Evolutionary conservation across 2,888 invertebrate genomes (phyloP).

Genomic region (Drosophila parthenogenetica): DNA sequence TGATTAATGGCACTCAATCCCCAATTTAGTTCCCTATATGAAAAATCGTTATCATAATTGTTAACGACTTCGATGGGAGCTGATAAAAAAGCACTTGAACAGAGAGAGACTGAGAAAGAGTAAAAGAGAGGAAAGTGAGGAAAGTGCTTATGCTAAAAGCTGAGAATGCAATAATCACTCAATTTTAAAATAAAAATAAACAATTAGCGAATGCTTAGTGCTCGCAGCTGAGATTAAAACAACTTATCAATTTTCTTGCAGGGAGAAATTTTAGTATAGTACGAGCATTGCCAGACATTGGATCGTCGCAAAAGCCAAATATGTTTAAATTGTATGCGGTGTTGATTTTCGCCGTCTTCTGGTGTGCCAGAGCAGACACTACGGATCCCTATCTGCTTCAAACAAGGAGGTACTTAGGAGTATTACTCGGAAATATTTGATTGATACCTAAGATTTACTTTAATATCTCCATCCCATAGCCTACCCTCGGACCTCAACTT

Average conservation of each 20-base stretch:
- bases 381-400: constrained; percentile 48
- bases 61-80: constrained; percentile 3
- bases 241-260: constrained; percentile 33
- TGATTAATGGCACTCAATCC: neutral
- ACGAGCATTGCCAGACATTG: constrained; percentile 13
- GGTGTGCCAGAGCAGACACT: constrained; percentile 14
- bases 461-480: constrained; percentile 73
- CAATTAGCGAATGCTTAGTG: neutral
- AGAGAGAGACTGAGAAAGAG: neutral
- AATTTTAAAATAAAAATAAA: constrained; percentile 10
- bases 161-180: constrained; percentile 6
- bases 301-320: constrained; percentile 10
- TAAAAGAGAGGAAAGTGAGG: too few species aligned
- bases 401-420: constrained; percentile 50
- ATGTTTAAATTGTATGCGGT: constrained; percentile 35
- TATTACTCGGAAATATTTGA: too few species aligned
- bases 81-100: constrained; percentile 7
- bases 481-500: constrained; percentile 86
- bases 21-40: neutral
- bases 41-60: neutral
- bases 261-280: constrained; percentile 34
- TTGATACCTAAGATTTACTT: neutral
- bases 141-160: neutral
- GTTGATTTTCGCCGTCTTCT: constrained; percentile 17
- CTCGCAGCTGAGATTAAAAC: constrained; percentile 2